Conservation (phyloP, 2,888 invertebrate species). For the Hydrotaea diabolus region DNA sequence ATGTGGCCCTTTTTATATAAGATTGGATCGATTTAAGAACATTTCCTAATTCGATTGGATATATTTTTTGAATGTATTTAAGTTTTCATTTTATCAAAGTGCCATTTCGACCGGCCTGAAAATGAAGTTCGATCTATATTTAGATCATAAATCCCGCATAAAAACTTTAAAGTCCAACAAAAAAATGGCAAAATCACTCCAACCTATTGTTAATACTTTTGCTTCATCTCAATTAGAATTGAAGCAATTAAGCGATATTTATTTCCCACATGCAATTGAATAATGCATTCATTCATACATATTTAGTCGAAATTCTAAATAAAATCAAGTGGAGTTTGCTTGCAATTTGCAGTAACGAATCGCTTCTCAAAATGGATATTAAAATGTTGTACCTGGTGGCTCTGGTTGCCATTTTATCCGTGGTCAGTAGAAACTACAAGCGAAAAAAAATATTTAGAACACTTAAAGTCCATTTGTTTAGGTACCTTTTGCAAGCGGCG, state of each 20-base stretch:
- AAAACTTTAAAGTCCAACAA: too few relatives aligned
- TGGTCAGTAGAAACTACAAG: slow-evolving; percentile 35
- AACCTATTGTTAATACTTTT: not conserved
- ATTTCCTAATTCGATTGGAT: too few relatives aligned
- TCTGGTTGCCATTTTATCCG: slow-evolving; percentile 9
- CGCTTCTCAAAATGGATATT: slow-evolving; percentile 8
- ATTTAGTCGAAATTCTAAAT: slow-evolving; percentile 32
- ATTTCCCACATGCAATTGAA: slow-evolving; percentile 50
- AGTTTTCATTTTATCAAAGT: too few relatives aligned
- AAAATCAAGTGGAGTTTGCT: slow-evolving; percentile 15
- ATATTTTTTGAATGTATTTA: too few relatives aligned
- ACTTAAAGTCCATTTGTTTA: slow-evolving; percentile 5
- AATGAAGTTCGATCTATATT: too few relatives aligned
- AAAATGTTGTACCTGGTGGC: slow-evolving; percentile 13
- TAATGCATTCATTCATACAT: not conserved
- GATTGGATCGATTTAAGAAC: too few relatives aligned
- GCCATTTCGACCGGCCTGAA: too few relatives aligned
- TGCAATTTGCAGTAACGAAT: slow-evolving; percentile 18
- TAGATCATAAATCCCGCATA: too few relatives aligned
- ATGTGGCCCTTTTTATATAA: too few relatives aligned
- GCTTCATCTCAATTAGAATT: slow-evolving; percentile 19
- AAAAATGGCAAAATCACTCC: not conserved
- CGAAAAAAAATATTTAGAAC: not conserved
- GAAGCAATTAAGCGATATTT: slow-evolving; percentile 21
- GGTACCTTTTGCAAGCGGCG: slow-evolving; percentile 29